phyloP scores from a whole-genome alignment of 2,113 vertebrate genomes.

The Stomatorhinus ivindoensis region DNA sequence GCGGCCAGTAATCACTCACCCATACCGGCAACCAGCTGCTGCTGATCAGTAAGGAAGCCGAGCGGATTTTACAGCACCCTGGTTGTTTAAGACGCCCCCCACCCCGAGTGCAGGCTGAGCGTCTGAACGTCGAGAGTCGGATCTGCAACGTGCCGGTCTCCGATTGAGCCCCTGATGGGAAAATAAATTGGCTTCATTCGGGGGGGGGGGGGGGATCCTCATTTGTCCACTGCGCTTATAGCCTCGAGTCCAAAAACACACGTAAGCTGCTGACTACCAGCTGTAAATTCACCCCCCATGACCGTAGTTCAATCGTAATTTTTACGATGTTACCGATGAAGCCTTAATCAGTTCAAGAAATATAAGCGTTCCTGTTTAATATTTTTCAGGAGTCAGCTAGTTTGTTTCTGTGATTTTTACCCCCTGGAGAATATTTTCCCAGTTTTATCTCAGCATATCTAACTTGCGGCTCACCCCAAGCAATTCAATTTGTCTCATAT shows the following conservation, averaged over 20 bases:
- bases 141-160: background rate
- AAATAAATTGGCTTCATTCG: background rate
- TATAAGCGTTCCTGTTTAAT: background rate
- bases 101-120: background rate
- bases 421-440: background rate
- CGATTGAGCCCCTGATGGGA: background rate
- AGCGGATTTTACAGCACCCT: background rate
- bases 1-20: background rate
- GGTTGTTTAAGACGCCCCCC: background rate
- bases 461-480: background rate
- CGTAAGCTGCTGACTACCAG: background rate
- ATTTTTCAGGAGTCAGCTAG: background rate
- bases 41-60: background rate
- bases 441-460: background rate
- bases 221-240: too few relatives aligned
- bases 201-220: background rate
- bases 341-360: background rate
- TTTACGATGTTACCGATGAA: background rate
- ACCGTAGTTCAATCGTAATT: background rate
- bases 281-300: background rate
- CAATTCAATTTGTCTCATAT: background rate
- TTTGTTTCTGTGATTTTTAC: background rate
- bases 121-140: background rate
- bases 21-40: background rate
- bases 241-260: background rate